Percentiles rank a stretch among this genome's conserved stretches.
Evolutionary conservation across 37 sponge, comb jelly and placozoan genomes (phyloP).

Genomic region (Beroe forskalii): DNA sequence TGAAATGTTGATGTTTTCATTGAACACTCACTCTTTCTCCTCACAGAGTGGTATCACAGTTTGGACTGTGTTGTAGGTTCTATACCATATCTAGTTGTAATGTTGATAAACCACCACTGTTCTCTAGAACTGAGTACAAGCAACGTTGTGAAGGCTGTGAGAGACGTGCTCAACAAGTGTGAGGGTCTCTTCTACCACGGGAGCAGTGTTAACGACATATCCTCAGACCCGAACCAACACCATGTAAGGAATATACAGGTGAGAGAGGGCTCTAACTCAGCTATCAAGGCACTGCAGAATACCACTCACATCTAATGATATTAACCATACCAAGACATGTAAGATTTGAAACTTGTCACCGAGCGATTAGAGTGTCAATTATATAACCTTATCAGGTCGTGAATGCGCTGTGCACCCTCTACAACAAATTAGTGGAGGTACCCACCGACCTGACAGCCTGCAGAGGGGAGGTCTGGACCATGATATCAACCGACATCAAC

Average conservation of each 20-base stretch:
- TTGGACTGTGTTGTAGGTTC: too few species aligned
- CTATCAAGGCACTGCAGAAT: too few species aligned
- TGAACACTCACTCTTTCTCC: too few species aligned
- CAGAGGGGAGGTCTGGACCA: slow-evolving; percentile 34
- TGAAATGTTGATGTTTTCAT: too few species aligned
- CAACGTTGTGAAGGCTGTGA: slow-evolving; percentile 15
- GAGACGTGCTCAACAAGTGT: slow-evolving; percentile 29
- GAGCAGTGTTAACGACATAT: slow-evolving; percentile 15
- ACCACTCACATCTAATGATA: too few species aligned
- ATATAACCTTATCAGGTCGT: slow-evolving; percentile 17
- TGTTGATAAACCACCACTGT: too few species aligned
- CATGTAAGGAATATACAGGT: slow-evolving; percentile 20
- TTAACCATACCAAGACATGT: too few species aligned
- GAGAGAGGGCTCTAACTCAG: too few species aligned
- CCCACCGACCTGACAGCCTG: slow-evolving; percentile 14
- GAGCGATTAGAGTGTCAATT: too few species aligned
- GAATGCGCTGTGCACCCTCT: slow-evolving; percentile 33
- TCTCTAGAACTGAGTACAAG: slow-evolving; percentile 27
- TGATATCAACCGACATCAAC: not conserved
- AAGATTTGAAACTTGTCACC: too few species aligned
- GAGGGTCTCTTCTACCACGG: slow-evolving; percentile 22
- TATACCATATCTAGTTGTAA: too few species aligned
- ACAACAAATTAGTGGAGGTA: slow-evolving; percentile 21
- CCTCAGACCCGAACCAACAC: slow-evolving; percentile 32
- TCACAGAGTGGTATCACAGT: too few species aligned